Evolutionary conservation across 2,888 invertebrate genomes (phyloP).

Genomic region (Dryocosmus kuriphilus): DNA sequence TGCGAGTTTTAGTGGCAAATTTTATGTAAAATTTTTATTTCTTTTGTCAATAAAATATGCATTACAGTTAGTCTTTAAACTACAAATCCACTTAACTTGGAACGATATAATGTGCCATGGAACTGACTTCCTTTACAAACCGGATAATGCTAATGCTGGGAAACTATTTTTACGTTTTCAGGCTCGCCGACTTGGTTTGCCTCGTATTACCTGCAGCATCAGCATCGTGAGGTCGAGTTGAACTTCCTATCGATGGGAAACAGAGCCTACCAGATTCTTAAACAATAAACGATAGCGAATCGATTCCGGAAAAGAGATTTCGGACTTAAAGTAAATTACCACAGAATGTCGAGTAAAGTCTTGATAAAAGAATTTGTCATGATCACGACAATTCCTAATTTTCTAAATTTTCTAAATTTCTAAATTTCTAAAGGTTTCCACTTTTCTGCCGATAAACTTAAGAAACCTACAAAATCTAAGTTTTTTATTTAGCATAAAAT

Average conservation of each 20-base stretch:
- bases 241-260: constrained; percentile 42
- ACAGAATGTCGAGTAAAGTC: not conserved
- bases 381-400: not conserved
- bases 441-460: no score
- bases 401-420: no score
- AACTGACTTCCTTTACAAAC: constrained; percentile 54
- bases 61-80: constrained; percentile 6
- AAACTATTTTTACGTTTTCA: constrained; percentile 61
- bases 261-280: not conserved
- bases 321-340: not conserved
- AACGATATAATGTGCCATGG: constrained; percentile 34
- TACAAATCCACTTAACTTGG: constrained; percentile 14
- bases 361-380: not conserved
- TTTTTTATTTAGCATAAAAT: no score
- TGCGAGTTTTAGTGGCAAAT: not conserved
- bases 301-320: not conserved
- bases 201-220: constrained; percentile 30
- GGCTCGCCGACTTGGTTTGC: constrained; percentile 44
- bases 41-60: not conserved
- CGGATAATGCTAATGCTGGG: constrained; percentile 63
- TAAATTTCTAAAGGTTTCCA: no score
- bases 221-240: constrained; percentile 43
- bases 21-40: not conserved
- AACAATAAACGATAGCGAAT: constrained; percentile 13
- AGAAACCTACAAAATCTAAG: no score